Percentiles rank a stretch among this genome's conserved stretches.
phyloP scores from a whole-genome alignment of 2,113 vertebrate species.

The Tragelaphus imberbis region DNA sequence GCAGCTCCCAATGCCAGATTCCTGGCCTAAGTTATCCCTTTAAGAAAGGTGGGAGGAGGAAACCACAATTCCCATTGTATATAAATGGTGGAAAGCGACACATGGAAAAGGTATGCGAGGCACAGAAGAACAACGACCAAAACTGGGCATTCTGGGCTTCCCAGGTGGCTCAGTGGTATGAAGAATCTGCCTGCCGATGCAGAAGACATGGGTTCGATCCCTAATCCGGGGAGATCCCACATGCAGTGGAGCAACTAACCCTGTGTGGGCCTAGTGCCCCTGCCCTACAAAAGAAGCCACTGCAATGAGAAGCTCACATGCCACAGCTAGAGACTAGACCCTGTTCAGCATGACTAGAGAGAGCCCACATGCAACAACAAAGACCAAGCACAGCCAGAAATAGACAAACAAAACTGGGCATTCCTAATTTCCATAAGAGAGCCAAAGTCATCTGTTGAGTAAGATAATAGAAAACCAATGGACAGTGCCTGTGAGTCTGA shows the following conservation, averaged over 20 bases:
- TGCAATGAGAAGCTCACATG: neutral
- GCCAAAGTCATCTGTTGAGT: fast-evolving
- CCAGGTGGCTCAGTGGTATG: neutral
- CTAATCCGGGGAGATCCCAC: neutral
- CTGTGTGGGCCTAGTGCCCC: neutral
- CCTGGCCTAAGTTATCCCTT: neutral
- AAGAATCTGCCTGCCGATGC: neutral
- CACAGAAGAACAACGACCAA: neutral
- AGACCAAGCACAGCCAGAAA: neutral
- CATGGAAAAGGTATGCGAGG: neutral
- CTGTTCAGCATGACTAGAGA: neutral
- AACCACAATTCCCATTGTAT: neutral
- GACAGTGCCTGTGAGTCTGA: neutral
- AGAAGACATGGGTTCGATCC: neutral
- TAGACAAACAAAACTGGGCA: neutral
- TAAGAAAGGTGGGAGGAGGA: neutral
- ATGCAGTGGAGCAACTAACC: neutral
- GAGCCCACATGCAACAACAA: neutral
- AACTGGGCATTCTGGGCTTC: neutral
- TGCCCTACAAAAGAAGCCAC: neutral
- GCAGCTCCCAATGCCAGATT: neutral
- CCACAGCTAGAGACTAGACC: neutral
- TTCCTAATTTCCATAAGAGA: neutral
- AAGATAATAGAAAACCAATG: neutral
- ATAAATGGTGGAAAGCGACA: neutral